These are phyloP conservation scores for Eremophila alpestris DNA, from an alignment of 2,797 vertebrate species.

Conservation along the genomic window DNA sequence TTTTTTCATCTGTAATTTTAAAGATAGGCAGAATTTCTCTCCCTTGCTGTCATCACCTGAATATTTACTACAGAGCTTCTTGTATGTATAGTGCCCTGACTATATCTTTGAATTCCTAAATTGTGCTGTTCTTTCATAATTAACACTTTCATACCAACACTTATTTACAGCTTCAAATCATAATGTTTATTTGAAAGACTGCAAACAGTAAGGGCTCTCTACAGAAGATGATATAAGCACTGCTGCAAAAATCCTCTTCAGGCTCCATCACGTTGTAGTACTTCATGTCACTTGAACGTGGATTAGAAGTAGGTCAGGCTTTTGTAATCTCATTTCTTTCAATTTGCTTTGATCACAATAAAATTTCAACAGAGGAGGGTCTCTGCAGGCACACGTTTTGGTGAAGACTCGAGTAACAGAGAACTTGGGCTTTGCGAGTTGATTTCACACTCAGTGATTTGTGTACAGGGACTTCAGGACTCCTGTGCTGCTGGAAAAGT, in stretches of 20 bases:
- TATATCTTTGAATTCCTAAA: background rate
- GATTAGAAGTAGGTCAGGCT: background rate
- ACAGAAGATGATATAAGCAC: background rate
- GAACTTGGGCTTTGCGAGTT: background rate
- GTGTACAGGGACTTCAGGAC: background rate
- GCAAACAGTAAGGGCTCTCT: background rate
- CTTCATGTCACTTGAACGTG: background rate
- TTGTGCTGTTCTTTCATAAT: background rate
- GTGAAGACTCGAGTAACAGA: background rate
- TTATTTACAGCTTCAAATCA: conserved; percentile 1
- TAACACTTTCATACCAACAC: background rate
- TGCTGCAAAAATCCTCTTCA: background rate
- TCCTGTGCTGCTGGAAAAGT: background rate
- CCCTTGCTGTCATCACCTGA: background rate
- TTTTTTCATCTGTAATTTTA: background rate
- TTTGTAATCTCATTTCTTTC: conserved; percentile 2
- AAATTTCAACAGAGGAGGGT: background rate
- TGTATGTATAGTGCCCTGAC: too few relatives aligned
- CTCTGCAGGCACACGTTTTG: background rate
- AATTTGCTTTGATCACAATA: background rate
- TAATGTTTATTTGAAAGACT: background rate
- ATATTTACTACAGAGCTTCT: background rate
- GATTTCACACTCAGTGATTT: background rate
- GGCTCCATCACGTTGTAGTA: background rate
- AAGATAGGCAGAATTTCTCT: background rate